phyloP scores from a whole-genome alignment of 92 coral and sea anemone genomes.

The Blastomussa wellsi region DNA sequence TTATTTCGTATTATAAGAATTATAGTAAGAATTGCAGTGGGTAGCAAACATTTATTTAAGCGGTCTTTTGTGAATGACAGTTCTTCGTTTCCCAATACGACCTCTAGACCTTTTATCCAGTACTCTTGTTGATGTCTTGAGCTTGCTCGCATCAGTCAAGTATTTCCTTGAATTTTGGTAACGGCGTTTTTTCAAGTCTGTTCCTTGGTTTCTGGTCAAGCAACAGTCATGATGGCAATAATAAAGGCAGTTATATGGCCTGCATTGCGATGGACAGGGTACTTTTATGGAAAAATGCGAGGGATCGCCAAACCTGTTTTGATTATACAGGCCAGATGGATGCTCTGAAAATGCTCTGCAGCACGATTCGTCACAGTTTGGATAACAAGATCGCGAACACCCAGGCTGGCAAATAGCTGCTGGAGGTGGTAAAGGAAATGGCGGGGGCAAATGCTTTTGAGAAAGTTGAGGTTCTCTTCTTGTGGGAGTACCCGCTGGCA shows the following conservation, averaged over 20 bases:
- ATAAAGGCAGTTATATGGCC: slow-evolving; percentile 81
- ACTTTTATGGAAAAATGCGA: slow-evolving; percentile 52
- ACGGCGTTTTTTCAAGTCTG: neutral
- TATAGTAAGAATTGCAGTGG: too few relatives aligned
- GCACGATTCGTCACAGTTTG: slow-evolving; percentile 70
- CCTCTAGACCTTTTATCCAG: slow-evolving; percentile 22
- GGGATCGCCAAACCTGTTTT: neutral
- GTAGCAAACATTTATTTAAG: neutral
- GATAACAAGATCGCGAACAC: slow-evolving; percentile 75
- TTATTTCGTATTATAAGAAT: neutral
- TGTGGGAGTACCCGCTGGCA: slow-evolving; percentile 18
- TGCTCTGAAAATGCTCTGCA: slow-evolving; percentile 49
- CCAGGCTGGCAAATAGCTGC: slow-evolving; percentile 47
- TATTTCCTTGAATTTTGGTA: slow-evolving; percentile 10
- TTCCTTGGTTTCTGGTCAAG: slow-evolving; percentile 36
- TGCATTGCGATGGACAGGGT: slow-evolving; percentile 70
- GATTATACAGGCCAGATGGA: neutral
- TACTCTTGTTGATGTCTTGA: neutral
- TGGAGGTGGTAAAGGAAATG: slow-evolving; percentile 2
- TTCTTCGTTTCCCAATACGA: neutral
- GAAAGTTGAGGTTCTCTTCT: slow-evolving; percentile 19
- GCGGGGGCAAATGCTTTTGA: neutral
- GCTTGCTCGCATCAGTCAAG: neutral
- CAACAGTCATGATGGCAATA: slow-evolving; percentile 92
- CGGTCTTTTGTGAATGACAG: neutral